Conservation (phyloP, 2,888 invertebrate species). For the Acleris holmiana region DNA sequence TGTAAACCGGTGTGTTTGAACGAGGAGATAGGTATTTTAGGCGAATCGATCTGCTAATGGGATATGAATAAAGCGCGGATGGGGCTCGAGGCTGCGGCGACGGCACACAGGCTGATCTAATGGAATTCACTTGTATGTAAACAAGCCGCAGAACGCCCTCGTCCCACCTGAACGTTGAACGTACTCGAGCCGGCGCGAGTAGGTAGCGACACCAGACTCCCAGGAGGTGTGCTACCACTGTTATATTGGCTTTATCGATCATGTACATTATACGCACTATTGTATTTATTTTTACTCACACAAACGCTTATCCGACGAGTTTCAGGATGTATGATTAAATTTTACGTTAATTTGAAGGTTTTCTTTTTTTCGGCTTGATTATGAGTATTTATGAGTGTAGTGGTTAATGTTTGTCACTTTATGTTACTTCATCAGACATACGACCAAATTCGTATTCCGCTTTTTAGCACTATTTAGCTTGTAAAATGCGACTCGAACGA, state of each 20-base stretch:
- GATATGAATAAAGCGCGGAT: constrained; percentile 78
- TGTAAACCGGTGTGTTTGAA: constrained; percentile 22
- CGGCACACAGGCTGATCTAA: constrained; percentile 77
- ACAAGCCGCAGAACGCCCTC: constrained; percentile 74
- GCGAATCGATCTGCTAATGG: constrained; percentile 82
- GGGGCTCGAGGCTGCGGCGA: constrained; percentile 69
- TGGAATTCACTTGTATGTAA: constrained; percentile 84
- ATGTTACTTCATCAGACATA: too few species aligned
- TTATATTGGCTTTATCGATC: constrained; percentile 32
- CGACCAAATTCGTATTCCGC: too few species aligned
- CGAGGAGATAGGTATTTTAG: constrained; percentile 31
- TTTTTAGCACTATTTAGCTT: too few species aligned
- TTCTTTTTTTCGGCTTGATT: not conserved
- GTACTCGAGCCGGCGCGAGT: constrained; percentile 37
- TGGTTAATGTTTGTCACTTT: too few species aligned
- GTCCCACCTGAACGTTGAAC: constrained; percentile 49
- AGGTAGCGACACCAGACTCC: constrained; percentile 38
- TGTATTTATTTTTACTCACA: constrained; percentile 11
- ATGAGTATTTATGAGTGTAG: too few species aligned
- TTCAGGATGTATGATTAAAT: constrained; percentile 18
- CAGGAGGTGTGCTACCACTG: constrained; percentile 43
- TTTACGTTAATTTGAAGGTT: not conserved
- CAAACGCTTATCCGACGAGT: constrained; percentile 1
- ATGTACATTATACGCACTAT: constrained; percentile 20
- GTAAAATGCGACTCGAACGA: too few species aligned